A percentile compares a stretch with the other conserved stretches of the same genome.
Evolutionary conservation across 1,140 invertebrate genomes (phyloP).

Genomic region (Dendroctonus ponderosae): DNA sequence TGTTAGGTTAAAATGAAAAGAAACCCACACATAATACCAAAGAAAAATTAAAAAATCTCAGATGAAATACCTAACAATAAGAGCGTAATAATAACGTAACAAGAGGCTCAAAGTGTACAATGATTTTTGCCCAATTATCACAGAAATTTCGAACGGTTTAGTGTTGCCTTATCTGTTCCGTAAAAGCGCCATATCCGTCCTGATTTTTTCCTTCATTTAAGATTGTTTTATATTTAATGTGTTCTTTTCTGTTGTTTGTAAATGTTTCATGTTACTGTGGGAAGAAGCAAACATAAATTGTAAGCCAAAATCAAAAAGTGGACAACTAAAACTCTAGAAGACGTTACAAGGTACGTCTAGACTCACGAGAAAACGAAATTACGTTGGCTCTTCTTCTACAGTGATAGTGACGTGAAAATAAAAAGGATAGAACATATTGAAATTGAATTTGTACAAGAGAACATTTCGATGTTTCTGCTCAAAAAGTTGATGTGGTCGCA

Average conservation of each 20-base stretch:
- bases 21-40: too few relatives aligned
- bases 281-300: constrained; percentile 5
- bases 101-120: too few relatives aligned
- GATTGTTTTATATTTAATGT: background rate
- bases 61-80: too few relatives aligned
- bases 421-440: constrained; percentile 23
- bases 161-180: too few relatives aligned
- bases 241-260: background rate
- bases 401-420: constrained; percentile 36
- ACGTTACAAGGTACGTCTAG: constrained; percentile 20
- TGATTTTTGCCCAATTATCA: too few relatives aligned
- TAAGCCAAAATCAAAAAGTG: background rate
- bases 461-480: background rate
- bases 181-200: too few relatives aligned
- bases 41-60: too few relatives aligned
- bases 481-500: constrained; percentile 1
- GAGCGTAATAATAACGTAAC: too few relatives aligned
- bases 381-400: constrained; percentile 50
- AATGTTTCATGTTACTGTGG: constrained; percentile 4
- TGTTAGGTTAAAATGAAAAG: too few relatives aligned
- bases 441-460: constrained; percentile 2
- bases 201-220: too few relatives aligned
- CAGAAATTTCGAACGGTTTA: too few relatives aligned
- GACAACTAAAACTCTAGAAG: constrained; percentile 12
- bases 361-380: constrained; percentile 47